Percentiles rank a stretch among this genome's conserved stretches.
Conservation (phyloP, 2,888 invertebrate species). For the Pocota personata region DNA sequence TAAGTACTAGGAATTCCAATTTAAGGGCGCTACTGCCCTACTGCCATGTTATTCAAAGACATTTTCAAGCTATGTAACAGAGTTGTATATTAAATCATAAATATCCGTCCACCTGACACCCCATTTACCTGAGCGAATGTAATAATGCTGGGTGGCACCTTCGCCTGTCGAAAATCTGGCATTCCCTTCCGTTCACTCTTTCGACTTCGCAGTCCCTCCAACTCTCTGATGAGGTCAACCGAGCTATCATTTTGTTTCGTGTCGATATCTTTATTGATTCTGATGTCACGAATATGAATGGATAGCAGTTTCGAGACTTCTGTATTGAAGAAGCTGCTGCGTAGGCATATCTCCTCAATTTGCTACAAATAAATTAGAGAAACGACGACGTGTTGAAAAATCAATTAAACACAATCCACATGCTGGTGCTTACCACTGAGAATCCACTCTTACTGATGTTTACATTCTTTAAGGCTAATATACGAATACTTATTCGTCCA, state of each 20-base stretch:
- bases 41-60: too few relatives aligned
- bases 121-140: conserved; percentile 90
- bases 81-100: too few relatives aligned
- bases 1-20: too few relatives aligned
- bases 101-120: too few relatives aligned
- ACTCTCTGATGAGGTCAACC: conserved; percentile 76
- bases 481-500: conserved; percentile 91
- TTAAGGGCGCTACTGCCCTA: too few relatives aligned
- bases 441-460: conserved; percentile 91
- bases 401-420: conserved; percentile 72
- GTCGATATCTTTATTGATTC: conserved; percentile 90
- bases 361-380: conserved; percentile 84
- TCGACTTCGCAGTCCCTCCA: conserved; percentile 38
- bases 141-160: conserved; percentile 90
- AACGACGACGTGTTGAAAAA: conserved; percentile 21
- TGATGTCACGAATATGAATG: conserved; percentile 91
- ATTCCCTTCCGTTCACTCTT: conserved; percentile 78
- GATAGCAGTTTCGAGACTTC: conserved; percentile 93
- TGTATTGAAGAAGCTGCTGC: conserved; percentile 94
- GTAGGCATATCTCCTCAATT: conserved; percentile 92
- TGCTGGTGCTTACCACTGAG: conserved; percentile 85
- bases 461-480: conserved; percentile 90
- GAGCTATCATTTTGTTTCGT: conserved; percentile 76
- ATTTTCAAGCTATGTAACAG: too few relatives aligned
- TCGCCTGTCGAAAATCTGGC: conserved; percentile 89